phyloP scores from a whole-genome alignment of 2,888 invertebrate species.

The Ochropacha duplaris region DNA sequence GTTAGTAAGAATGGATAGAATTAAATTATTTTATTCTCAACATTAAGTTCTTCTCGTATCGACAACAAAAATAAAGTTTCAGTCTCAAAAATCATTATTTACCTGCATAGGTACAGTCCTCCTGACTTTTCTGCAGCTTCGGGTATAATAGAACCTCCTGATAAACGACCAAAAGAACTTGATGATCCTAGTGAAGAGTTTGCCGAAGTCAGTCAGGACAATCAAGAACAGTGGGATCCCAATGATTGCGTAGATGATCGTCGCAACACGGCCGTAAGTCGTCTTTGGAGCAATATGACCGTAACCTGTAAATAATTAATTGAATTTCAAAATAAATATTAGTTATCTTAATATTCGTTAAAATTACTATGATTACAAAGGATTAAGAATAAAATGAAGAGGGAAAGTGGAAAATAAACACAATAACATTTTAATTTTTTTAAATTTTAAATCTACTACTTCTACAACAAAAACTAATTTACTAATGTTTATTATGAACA shows the following conservation, averaged over 20 bases:
- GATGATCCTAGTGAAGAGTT: slow-evolving; percentile 93
- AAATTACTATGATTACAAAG: background rate
- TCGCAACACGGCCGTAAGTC: slow-evolving; percentile 90
- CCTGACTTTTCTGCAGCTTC: slow-evolving; percentile 90
- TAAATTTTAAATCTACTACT: background rate
- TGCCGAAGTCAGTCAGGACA: slow-evolving; percentile 96
- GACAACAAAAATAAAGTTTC: too few relatives aligned
- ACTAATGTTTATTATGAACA: too few relatives aligned
- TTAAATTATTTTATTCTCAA: too few relatives aligned
- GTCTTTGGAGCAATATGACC: slow-evolving; percentile 98
- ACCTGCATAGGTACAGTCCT: slow-evolving; percentile 90
- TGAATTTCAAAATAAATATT: slow-evolving; percentile 1
- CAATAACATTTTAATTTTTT: background rate
- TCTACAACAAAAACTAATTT: too few relatives aligned
- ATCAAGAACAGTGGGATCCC: slow-evolving; percentile 98
- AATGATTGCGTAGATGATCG: slow-evolving; percentile 96
- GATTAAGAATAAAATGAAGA: background rate
- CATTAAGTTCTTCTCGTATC: too few relatives aligned
- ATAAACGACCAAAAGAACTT: slow-evolving; percentile 96
- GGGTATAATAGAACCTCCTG: slow-evolving; percentile 91
- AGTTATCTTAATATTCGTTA: too few relatives aligned
- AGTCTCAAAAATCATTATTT: slow-evolving; percentile 13
- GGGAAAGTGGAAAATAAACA: background rate
- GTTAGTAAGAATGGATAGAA: too few relatives aligned
- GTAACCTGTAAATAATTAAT: slow-evolving; percentile 87